Evolutionary conservation across 2,797 vertebrate species (phyloP).

Genomic region (Leptatherina wallacei): DNA sequence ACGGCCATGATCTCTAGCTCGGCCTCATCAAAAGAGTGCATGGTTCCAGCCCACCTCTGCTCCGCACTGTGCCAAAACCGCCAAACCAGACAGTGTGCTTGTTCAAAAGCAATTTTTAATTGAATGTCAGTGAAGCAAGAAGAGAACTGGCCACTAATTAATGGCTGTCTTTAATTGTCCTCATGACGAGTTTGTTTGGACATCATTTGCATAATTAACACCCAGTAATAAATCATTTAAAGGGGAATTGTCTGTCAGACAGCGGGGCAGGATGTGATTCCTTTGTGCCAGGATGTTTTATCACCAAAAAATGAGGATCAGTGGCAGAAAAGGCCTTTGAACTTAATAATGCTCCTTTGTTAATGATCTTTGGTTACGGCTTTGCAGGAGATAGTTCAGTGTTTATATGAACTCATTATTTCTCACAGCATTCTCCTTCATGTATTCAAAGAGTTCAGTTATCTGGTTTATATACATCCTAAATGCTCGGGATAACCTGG

Average conservation of each 20-base stretch:
- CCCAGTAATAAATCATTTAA: slow-evolving; percentile 99
- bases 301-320: slow-evolving; percentile 69
- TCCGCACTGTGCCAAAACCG: slow-evolving; percentile 62
- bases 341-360: slow-evolving; percentile 58
- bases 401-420: slow-evolving; percentile 28
- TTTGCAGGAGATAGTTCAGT: slow-evolving; percentile 22
- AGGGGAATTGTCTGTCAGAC: slow-evolving; percentile 93
- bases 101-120: slow-evolving; percentile 98
- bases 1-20: slow-evolving; percentile 76
- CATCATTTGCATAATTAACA: slow-evolving; percentile 99
- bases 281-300: slow-evolving; percentile 81
- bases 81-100: slow-evolving; percentile 92
- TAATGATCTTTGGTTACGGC: slow-evolving; percentile 40
- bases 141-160: slow-evolving; percentile 96
- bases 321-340: slow-evolving; percentile 57
- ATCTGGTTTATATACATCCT: background rate
- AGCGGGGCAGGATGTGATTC: slow-evolving; percentile 74
- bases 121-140: slow-evolving; percentile 99
- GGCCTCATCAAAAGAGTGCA: slow-evolving; percentile 83
- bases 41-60: slow-evolving; percentile 82
- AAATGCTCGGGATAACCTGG: background rate
- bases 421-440: background rate
- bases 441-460: background rate
- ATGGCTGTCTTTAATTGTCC: slow-evolving; percentile 99
- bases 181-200: slow-evolving; percentile 99